Base-by-base conservation (phyloP, 2,888 invertebrate species). In the Sialis fuliginosa region DNA sequence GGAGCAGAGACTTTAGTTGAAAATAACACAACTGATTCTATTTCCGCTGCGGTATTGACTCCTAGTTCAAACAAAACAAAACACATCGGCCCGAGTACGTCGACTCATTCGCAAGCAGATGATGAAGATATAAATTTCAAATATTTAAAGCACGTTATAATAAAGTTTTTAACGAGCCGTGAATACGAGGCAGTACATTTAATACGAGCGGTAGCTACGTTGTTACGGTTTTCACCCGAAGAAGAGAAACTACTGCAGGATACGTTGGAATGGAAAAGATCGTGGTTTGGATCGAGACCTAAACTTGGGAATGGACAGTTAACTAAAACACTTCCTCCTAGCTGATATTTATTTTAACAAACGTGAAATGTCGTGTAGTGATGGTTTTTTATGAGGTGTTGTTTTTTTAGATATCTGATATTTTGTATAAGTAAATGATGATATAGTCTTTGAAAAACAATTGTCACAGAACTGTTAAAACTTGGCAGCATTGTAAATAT, bases 91-190 rank as follows among this genome's bases (percentile, higher is more conserved):
- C 58, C 60, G 44, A 60, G 55, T 40, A 32, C n/a, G 9, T 42
- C 33, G 9, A 49, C 50, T 34, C 49, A 41, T 22, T 9, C 40
- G 6, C 55, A 55, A 43, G 58, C 62, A 46, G 64, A 64, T 51
- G 71, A 71, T 55, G 75, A 80, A 50, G 82, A 85, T 57, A 77
- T 86, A 43, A 87, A 84, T 66, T 83, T 85, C 59, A 77, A 79
- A 61, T 93, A 93, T 63, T 70, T 93, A 48, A 92, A 91, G 60
- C 91, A 93, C 67, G 93, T 93, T 52, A 79, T 93, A 51, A 81
- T 93, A 4, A 89, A 91, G 61, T 93, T 93, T 66, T 73, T 93
- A 57, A 92, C 92, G 0, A 82, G 87, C 60, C 73, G 87, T 51
- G 92, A 92, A 65, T 72, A 80, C 33, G 80, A 92, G 72, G 91